Evolutionary conservation across 2,113 vertebrate genomes (phyloP).

Genomic region (Sphyrna mokarran): DNA sequence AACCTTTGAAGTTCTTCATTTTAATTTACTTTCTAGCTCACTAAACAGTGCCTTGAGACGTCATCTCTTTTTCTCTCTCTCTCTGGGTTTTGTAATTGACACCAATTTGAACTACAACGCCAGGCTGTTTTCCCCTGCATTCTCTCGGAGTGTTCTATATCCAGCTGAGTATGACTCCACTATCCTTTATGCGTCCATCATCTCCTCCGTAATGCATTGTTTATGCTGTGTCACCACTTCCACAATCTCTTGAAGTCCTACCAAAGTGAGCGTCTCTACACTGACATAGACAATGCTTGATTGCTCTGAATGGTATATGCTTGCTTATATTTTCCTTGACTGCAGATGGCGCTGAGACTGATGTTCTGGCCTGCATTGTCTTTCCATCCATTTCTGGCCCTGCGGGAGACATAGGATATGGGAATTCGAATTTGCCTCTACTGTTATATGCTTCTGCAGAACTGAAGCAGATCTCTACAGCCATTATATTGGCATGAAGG

Average conservation of each 20-base stretch:
- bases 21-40: neutral
- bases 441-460: neutral
- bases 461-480: neutral
- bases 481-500: neutral
- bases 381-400: no score
- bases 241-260: neutral
- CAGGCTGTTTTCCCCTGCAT: neutral
- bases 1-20: neutral
- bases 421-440: neutral
- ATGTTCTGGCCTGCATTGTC: neutral
- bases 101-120: neutral
- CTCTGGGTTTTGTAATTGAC: neutral
- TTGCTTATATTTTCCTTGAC: neutral
- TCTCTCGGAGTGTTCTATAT: neutral
- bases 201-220: neutral
- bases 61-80: neutral
- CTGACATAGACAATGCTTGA: neutral
- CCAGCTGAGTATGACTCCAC: neutral
- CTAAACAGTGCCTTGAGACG: neutral
- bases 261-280: no score
- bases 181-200: neutral
- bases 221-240: neutral
- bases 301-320: neutral
- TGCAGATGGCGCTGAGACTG: neutral
- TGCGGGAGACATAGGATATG: neutral